Percentiles rank a stretch among this genome's conserved stretches.
Conservation (phyloP, 2,888 invertebrate genomes). For the Bimastos eiseni region DNA sequence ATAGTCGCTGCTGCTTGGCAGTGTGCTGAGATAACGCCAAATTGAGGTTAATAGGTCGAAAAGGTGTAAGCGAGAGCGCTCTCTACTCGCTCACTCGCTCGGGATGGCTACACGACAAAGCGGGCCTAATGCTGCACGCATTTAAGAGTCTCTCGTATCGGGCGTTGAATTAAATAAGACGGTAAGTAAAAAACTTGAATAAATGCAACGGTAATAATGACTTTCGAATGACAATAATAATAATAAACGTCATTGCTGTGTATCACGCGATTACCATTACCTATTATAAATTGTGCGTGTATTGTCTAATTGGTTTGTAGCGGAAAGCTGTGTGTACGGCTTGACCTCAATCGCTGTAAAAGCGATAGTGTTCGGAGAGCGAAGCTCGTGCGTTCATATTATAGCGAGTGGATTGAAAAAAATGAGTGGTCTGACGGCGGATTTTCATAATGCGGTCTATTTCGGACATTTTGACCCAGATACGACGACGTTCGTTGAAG, state of each 20-base stretch:
- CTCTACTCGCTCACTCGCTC: not conserved
- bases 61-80: conserved; percentile 17
- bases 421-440: not conserved
- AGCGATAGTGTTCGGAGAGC: not conserved
- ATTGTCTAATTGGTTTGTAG: not conserved
- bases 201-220: not conserved
- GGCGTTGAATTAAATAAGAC: not conserved
- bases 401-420: not conserved
- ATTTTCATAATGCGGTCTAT: not conserved
- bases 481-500: not conserved
- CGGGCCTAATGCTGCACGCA: not conserved
- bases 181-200: not conserved
- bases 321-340: not conserved
- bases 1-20: not conserved
- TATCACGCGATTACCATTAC: not conserved
- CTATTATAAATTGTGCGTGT: not conserved
- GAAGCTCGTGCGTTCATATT: not conserved
- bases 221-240: too few relatives aligned
- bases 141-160: not conserved
- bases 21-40: not conserved
- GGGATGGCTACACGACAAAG: conserved; percentile 1
- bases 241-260: not conserved
- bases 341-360: not conserved
- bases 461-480: conserved; percentile 13
- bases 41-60: conserved; percentile 24